phyloP scores from a whole-genome alignment of 2,888 invertebrate genomes.

The Apotomis turbidana region DNA sequence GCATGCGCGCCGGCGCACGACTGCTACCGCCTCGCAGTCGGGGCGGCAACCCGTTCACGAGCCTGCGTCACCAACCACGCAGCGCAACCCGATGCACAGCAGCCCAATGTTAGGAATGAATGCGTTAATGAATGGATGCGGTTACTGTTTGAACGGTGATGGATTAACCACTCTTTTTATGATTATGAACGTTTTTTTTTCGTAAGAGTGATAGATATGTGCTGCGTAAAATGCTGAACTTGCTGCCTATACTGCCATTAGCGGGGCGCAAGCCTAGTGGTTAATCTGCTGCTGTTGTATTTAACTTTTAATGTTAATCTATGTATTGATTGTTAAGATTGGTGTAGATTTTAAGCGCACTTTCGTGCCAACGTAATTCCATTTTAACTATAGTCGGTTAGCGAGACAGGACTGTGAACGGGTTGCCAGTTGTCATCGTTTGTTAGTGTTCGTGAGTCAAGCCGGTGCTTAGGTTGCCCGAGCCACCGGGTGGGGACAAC shows the following conservation, averaged over 20 bases:
- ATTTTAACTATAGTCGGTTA: conserved; percentile 21
- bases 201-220: neutral
- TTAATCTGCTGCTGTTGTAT: conserved; percentile 30
- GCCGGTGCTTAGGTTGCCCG: conserved; percentile 17
- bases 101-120: conserved; percentile 18
- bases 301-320: conserved; percentile 27
- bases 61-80: conserved; percentile 4
- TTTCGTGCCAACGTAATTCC: conserved; percentile 33
- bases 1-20: conserved; percentile 48
- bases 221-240: conserved; percentile 1
- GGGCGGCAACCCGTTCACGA: conserved; percentile 38
- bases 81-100: neutral
- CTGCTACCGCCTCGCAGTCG: conserved; percentile 46
- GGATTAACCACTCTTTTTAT: conserved; percentile 23
- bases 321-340: conserved; percentile 36
- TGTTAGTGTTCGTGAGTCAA: conserved; percentile 18
- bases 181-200: neutral
- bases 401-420: conserved; percentile 10
- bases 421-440: conserved; percentile 26
- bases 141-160: conserved; percentile 13
- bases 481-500: neutral
- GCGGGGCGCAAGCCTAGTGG: conserved; percentile 10
- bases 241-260: conserved; percentile 30
- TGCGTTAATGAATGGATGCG: conserved; percentile 6
- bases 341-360: conserved; percentile 35